Percentiles rank a stretch among this genome's conserved stretches.
phyloP scores from a whole-genome alignment of 2,113 vertebrate genomes.

The Hippocampus comes region DNA sequence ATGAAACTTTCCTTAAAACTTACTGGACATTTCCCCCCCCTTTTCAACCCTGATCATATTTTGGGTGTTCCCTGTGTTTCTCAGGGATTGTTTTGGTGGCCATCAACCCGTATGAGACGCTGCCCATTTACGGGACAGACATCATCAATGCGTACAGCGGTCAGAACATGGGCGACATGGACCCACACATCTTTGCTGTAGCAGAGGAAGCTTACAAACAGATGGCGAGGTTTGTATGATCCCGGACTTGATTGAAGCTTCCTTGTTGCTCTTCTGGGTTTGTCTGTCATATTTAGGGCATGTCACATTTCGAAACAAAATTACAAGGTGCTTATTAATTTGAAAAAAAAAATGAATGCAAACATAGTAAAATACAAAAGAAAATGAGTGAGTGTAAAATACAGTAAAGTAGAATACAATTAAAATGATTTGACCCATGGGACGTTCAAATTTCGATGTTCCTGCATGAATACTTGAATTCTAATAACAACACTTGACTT shows the following conservation, averaged over 20 bases:
- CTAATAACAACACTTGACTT: background rate
- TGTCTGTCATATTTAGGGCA: slow-evolving; percentile 60
- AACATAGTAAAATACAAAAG: too few relatives aligned
- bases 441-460: background rate
- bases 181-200: slow-evolving; percentile 97
- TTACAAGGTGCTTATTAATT: too few relatives aligned
- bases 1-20: too few relatives aligned
- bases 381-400: too few relatives aligned
- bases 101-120: slow-evolving; percentile 95
- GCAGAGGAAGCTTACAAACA: slow-evolving; percentile 98
- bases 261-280: slow-evolving; percentile 45
- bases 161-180: slow-evolving; percentile 99
- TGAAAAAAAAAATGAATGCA: too few relatives aligned
- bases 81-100: slow-evolving; percentile 96
- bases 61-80: background rate
- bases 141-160: slow-evolving; percentile 99
- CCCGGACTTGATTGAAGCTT: slow-evolving; percentile 32
- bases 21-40: too few relatives aligned
- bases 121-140: slow-evolving; percentile 94
- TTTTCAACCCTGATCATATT: background rate
- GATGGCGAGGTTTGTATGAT: slow-evolving; percentile 91
- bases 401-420: background rate
- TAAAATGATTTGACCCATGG: background rate
- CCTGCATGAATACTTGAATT: background rate
- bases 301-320: too few relatives aligned